Evolutionary conservation across 2,888 invertebrate species (phyloP), one percentile per base, ranked within the genome.

Genomic region (Cheiracanthium punctorium): DNA sequence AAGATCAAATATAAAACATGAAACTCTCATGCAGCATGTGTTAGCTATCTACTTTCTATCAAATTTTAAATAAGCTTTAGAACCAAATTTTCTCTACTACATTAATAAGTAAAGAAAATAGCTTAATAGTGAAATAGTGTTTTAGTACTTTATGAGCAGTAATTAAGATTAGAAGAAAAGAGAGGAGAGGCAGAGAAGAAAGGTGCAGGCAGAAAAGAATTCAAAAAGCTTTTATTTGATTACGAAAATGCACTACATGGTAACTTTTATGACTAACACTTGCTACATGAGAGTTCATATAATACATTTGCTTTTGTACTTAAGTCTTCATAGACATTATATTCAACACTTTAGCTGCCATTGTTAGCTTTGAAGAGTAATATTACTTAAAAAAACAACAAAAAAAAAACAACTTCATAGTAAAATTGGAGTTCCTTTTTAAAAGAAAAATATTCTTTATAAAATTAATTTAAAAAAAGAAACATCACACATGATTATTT

Each of bases 201-300:
- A 73, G 74, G 84, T 84, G 74, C 69, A 84, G 69, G 79, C 84
- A 84, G 79, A 37, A 79, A 79, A 74, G 58, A 43, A 79, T 79
- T 79, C 41, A 67, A 67, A 69, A 72, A 65, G 30, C 41, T 72
- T 84, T 84, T 77, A 77, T 84, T 79, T 77, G 37, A 43, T 79
- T 73, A 41, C 32, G 43, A 71, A 52, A n/a, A 67, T 64, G 33
- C 69, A 70, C 79, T 84, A 84, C 84, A 84, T 52, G 65, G 58
- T 52, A 69, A 20, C 58, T 48, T 37, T 70, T 37, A 72, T 65
- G 73, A 69, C 48, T 33, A 77, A 77, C 69, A 69, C 84, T 84
- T 84, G 84, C 84, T 84, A 84, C 84, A 84, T 84, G 84, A 84
- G 84, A 84, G 84, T 48, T 69, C 37, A 84, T 72, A 84, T 70